Conservation (phyloP, 2,888 invertebrate genomes). For the Pachymerium ferrugineum region DNA sequence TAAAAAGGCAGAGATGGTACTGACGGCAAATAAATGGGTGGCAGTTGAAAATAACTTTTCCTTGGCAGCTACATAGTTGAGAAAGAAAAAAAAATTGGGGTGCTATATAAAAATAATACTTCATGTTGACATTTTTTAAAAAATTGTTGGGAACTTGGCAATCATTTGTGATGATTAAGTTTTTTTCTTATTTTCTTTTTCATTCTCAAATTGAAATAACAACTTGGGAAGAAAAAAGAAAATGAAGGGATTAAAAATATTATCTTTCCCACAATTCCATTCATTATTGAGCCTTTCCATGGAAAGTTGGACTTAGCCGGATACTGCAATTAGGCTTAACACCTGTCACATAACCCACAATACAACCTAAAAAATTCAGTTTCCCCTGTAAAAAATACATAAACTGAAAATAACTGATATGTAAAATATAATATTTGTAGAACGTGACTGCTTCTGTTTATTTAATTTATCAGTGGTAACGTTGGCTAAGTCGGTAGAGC, state of each 20-base stretch:
- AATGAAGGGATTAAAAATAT: background rate
- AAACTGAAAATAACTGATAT: too few relatives aligned
- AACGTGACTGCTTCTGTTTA: too few relatives aligned
- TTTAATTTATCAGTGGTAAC: too few relatives aligned
- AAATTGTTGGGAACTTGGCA: too few relatives aligned
- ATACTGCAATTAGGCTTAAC: constrained; percentile 12
- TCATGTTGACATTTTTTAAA: too few relatives aligned
- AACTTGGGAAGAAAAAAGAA: background rate
- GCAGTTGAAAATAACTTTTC: background rate
- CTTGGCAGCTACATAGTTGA: background rate
- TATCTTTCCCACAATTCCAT: constrained; percentile 22
- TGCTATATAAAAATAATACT: background rate
- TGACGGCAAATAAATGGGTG: background rate
- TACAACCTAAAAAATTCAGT: background rate
- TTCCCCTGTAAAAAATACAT: too few relatives aligned
- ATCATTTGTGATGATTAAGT: background rate
- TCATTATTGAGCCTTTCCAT: background rate
- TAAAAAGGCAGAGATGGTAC: background rate
- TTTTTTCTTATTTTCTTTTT: background rate
- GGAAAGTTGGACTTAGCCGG: background rate
- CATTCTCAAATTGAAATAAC: background rate
- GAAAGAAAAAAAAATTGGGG: too few relatives aligned
- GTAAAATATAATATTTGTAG: too few relatives aligned
- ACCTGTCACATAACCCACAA: constrained; percentile 20
- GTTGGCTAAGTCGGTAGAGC: too few relatives aligned